phyloP scores from a whole-genome alignment of 2,888 invertebrate species.

The Lagria hirta region DNA sequence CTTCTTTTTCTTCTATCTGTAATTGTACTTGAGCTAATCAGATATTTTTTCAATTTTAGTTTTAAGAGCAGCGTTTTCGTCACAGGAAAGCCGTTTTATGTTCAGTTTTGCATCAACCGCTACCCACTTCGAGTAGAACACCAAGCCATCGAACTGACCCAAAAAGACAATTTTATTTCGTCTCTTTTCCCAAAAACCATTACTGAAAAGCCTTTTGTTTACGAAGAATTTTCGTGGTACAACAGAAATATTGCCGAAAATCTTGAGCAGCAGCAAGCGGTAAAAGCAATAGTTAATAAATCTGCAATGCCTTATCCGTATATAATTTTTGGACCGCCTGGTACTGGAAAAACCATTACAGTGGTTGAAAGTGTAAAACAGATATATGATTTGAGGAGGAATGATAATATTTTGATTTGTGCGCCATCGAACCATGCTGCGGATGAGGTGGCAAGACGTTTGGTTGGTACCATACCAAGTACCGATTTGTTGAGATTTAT shows the following conservation, averaged over 20 bases:
- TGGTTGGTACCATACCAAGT: slow-evolving; percentile 46
- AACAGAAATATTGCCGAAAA: slow-evolving; percentile 50
- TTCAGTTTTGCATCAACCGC: slow-evolving; percentile 45
- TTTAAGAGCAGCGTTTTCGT: slow-evolving; percentile 26
- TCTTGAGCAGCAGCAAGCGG: slow-evolving; percentile 56
- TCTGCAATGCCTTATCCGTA: slow-evolving; percentile 59
- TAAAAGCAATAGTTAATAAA: slow-evolving; percentile 55
- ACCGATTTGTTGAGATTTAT: slow-evolving; percentile 53
- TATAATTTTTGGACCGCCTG: slow-evolving; percentile 62
- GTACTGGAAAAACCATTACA: slow-evolving; percentile 73
- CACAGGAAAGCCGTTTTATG: slow-evolving; percentile 35
- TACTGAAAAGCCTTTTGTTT: not conserved
- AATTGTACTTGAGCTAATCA: too few relatives aligned
- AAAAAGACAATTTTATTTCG: slow-evolving; percentile 33
- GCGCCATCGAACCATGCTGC: slow-evolving; percentile 71
- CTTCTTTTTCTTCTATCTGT: too few relatives aligned
- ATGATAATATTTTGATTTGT: slow-evolving; percentile 60
- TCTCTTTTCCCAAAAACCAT: slow-evolving; percentile 38
- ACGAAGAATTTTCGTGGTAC: slow-evolving; percentile 24
- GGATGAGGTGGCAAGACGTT: slow-evolving; percentile 62
- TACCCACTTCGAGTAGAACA: slow-evolving; percentile 42
- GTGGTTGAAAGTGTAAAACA: slow-evolving; percentile 65
- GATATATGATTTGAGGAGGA: slow-evolving; percentile 35
- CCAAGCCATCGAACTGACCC: slow-evolving; percentile 40
- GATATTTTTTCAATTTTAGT: slow-evolving; percentile 23